Base-by-base conservation (phyloP, 2,797 vertebrate species). In the Aselliscus stoliczkanus region DNA sequence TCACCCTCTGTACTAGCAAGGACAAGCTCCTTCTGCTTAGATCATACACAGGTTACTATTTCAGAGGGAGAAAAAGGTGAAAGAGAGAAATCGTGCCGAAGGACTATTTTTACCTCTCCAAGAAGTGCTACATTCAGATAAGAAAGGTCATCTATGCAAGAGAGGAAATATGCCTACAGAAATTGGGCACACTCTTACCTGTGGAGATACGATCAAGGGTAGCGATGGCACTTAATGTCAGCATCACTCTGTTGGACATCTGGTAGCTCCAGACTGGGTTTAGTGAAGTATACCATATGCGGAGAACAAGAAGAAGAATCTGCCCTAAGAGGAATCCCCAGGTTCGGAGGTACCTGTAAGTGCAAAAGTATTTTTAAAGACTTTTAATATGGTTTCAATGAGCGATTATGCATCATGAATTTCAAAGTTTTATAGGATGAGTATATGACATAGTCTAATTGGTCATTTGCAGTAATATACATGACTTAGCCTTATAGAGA, bases 311-410 rank as follows among this genome's bases (percentile, higher is more conserved):
- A 25, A 98, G 98, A 58, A 98, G 90, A 92, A 98, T 92, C 88
- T 98, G 98, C 92, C 98, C 98, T 72, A 98, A 90, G 27, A 98
- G 96, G 96, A 98, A 98, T 52, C 98, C 98, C 98, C 98, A 98
- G 87, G 98, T 95, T 95, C 97, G 97, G 96, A 98, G 95, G 94
- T 98, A 98, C 88, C 98, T 98, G 15, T 12, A 96, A 97, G 52
- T 31, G 34, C 29, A 88, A 52, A 96, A 94, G 4, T 31, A 77
- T 42, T 42, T 90, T 83, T 52, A 82, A 92, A 62, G 42, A 82
- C 58, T 64, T 56, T 69, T 82, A 44, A 64, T 67, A 27, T 62
- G n/a, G 17, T 76, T 56, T 83, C 82, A 54, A 7, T 9, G 15
- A 20, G 27, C 31, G 34, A 1, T 10, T 10, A 4, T 56, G 47